These are phyloP conservation scores for Sphinx pinastri DNA, from an alignment of 2,888 invertebrate species.

Conservation along the genomic window DNA sequence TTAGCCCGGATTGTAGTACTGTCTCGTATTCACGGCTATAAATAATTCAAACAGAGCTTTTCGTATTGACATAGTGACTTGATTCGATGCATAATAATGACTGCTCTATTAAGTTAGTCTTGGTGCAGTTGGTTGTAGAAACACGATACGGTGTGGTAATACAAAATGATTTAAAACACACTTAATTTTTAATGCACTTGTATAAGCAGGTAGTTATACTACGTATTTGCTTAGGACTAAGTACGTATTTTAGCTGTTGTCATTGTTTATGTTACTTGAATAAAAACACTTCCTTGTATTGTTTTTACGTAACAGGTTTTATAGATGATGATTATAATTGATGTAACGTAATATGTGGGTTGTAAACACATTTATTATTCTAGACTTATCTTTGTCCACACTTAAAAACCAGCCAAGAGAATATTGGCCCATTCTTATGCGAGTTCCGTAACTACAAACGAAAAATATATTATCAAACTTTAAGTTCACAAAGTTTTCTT, in stretches of 20 bases:
- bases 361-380: neutral
- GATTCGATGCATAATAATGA: slow-evolving; percentile 41
- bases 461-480: too few species aligned
- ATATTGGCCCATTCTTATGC: too few species aligned
- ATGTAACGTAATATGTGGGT: neutral
- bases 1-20: slow-evolving; percentile 67
- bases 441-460: too few species aligned
- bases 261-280: slow-evolving; percentile 2
- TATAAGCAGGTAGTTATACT: neutral
- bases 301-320: slow-evolving; percentile 4
- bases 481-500: too few species aligned
- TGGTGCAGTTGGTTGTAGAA: slow-evolving; percentile 25
- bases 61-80: slow-evolving; percentile 51
- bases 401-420: too few species aligned
- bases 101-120: slow-evolving; percentile 28
- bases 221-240: neutral
- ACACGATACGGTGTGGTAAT: slow-evolving; percentile 29
- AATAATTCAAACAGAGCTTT: slow-evolving; percentile 65
- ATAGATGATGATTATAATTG: neutral
- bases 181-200: neutral
- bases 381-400: neutral
- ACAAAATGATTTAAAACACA: slow-evolving; percentile 12
- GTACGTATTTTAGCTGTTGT: neutral
- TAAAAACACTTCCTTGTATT: slow-evolving; percentile 18
- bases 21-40: slow-evolving; percentile 63